Percentiles rank a stretch among this genome's conserved stretches.
Conservation (phyloP, 2,797 vertebrate genomes). For the Sciurus carolinensis region DNA sequence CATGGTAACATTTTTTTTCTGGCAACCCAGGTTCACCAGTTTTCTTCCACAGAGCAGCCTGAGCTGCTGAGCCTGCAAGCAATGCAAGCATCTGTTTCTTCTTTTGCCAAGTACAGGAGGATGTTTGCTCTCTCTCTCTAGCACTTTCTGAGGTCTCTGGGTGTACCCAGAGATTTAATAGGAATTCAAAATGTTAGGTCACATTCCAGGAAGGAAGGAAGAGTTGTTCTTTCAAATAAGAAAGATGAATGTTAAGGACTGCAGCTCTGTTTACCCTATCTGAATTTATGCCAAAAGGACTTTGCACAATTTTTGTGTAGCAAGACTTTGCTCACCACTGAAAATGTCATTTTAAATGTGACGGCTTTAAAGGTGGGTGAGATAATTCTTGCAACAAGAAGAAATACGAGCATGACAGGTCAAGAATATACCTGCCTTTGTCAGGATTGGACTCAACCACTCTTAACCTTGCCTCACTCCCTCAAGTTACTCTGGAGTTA, state of each 20-base stretch:
- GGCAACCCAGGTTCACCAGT: not conserved
- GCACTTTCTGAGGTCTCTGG: conserved; percentile 50
- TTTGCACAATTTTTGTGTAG: conserved; percentile 40
- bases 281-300: conserved; percentile 42
- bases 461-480: not conserved
- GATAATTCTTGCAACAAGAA: not conserved
- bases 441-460: not conserved
- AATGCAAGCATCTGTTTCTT: not conserved
- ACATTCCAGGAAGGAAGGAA: conserved; percentile 76
- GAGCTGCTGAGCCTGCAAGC: not conserved
- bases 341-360: conserved; percentile 42
- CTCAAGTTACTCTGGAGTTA: not conserved
- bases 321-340: not conserved
- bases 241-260: conserved; percentile 60
- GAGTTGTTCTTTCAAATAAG: conserved; percentile 65
- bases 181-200: conserved; percentile 72
- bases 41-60: not conserved
- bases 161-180: conserved; percentile 69
- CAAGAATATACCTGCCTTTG: not conserved
- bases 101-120: conserved; percentile 62
- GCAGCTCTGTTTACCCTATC: conserved; percentile 24
- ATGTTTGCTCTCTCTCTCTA: conserved; percentile 69
- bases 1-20: not conserved
- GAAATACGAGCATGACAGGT: not conserved
- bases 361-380: conserved; percentile 38